Base-by-base conservation (phyloP, 1,140 invertebrate genomes). In the Anadara kagoshimensis region DNA sequence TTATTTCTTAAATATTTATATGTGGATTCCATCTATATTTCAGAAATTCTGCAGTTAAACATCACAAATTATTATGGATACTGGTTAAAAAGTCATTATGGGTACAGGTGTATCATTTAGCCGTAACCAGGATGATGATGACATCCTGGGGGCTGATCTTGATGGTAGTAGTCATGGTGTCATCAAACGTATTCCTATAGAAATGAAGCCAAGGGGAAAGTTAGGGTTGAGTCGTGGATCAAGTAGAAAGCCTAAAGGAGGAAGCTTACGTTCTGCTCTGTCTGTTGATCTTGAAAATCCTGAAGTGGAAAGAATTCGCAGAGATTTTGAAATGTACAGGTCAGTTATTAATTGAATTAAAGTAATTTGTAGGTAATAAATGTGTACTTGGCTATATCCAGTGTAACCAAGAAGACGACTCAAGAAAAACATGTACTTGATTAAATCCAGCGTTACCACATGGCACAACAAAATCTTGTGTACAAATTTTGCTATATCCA, bases 241-340 rank as follows among this genome's bases (percentile, higher is more conserved):
- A 14, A 67, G 80, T 14, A 61, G 79, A 18, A 78, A 79, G 29
- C 83, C 82, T 11, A 87, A 87, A 73, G 84, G 86, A 61, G 86
- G 86, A 16, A 89, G 86, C 73, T 58, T 88, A 5, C 78, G 85
- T 53, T 89, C 87, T 12, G 88, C 88, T 5, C 65, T 89, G 36
- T 89, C 88, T 20, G 80, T 89, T 29, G 88, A 89, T 63, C 69
- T 89, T 49, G 88, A 89, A 69, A 88, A 87, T 67, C 86, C 86
- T 61, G 86, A 88, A 64, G 84, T 83, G 11, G 87, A 89, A 62
- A 76, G 82, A 62, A 89, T 89, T 22, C 79, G 83, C 26, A 84
- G 83, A 63, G 88, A 89, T 36, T 89, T 89, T 85, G 88, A 89
- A 59, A 87, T 89, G 82, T 89, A 88, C 66, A 79, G 85, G 47